Conservation (phyloP, 2,888 invertebrate genomes). For the Synergus itoensis region DNA sequence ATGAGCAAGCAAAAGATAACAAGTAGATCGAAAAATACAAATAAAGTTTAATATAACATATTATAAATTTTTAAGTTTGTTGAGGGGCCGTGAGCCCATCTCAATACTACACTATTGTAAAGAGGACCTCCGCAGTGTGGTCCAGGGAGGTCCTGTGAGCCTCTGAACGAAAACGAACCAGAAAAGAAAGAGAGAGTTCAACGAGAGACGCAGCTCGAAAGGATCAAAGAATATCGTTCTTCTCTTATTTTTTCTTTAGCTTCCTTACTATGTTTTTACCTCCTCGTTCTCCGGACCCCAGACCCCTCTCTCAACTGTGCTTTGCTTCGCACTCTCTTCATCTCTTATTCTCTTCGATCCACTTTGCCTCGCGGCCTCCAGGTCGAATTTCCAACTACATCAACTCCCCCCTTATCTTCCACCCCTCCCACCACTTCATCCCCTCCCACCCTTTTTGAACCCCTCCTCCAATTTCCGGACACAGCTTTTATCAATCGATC, state of each 20-base stretch:
- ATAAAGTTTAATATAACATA: background rate
- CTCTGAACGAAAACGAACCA: constrained; percentile 50
- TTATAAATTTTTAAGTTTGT: background rate
- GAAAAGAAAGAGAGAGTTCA: constrained; percentile 49
- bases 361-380: constrained; percentile 31
- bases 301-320: constrained; percentile 32
- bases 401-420: background rate
- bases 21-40: background rate
- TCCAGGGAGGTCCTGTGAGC: constrained; percentile 72
- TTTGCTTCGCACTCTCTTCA: constrained; percentile 47
- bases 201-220: constrained; percentile 62
- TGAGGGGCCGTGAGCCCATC: background rate
- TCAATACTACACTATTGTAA: constrained; percentile 48
- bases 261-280: constrained; percentile 40
- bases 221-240: constrained; percentile 65
- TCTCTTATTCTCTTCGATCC: constrained; percentile 24
- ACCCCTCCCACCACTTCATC: too few species aligned
- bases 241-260: constrained; percentile 47
- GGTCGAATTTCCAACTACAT: constrained; percentile 29
- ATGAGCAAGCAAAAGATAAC: too few species aligned
- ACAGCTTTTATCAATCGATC: constrained; percentile 36
- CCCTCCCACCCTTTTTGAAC: background rate
- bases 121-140: constrained; percentile 70
- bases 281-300: constrained; percentile 45
- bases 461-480: constrained; percentile 9